A percentile compares a stretch with the other conserved stretches of the same genome.
Conservation (phyloP, 2,888 invertebrate genomes). For the Ophraella communa region DNA sequence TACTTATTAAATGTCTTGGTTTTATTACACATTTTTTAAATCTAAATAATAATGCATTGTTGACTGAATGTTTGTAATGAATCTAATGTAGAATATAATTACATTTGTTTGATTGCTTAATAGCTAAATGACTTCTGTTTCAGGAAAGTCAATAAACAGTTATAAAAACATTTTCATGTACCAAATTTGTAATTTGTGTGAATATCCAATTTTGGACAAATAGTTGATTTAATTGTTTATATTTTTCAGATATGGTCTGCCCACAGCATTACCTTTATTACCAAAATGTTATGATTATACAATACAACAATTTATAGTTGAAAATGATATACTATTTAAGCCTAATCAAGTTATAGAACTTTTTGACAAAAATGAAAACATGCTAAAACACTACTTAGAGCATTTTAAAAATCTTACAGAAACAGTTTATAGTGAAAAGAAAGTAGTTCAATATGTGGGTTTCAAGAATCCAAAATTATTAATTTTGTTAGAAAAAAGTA, state of each 20-base stretch:
- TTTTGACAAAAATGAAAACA: conserved; percentile 31
- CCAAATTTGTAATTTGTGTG: too few species aligned
- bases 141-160: too few species aligned
- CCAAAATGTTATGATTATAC: conserved; percentile 40
- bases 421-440: conserved; percentile 19
- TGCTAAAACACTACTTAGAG: conserved; percentile 35
- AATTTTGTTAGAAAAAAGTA: conserved; percentile 26
- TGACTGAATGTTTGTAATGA: too few species aligned
- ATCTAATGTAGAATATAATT: too few species aligned
- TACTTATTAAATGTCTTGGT: too few species aligned
- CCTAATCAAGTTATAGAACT: conserved; percentile 40
- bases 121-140: too few species aligned
- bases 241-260: conserved; percentile 41
- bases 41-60: too few species aligned
- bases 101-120: too few species aligned
- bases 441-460: conserved; percentile 32
- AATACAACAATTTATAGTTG: conserved; percentile 33
- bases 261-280: conserved; percentile 36
- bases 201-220: too few species aligned
- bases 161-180: too few species aligned
- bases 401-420: conserved; percentile 14
- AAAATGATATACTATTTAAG: conserved; percentile 33
- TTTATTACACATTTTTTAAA: too few species aligned
- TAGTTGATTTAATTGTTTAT: not conserved
- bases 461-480: conserved; percentile 36